Percentiles rank a stretch among this genome's conserved stretches.
Evolutionary conservation across 64 coral and sea anemone genomes (phyloP).

Genomic region (Catalaphyllia jardinei): DNA sequence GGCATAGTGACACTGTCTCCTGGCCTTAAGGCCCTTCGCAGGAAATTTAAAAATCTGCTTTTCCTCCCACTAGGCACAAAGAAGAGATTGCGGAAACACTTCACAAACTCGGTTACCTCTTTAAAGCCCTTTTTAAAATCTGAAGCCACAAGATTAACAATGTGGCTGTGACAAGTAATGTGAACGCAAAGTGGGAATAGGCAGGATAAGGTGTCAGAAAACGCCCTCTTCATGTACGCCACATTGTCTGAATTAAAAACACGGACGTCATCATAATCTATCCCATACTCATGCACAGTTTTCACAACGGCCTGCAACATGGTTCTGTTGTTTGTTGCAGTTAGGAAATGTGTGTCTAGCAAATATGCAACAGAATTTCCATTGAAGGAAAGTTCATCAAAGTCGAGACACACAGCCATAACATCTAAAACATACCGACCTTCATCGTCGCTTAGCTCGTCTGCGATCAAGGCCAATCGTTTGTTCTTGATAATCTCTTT

Average conservation of each 20-base stretch:
- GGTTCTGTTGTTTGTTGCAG: conserved; percentile 16
- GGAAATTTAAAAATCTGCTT: conserved; percentile 22
- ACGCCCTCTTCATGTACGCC: conserved; percentile 58
- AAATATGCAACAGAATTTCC: conserved; percentile 49
- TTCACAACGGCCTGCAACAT: conserved; percentile 41
- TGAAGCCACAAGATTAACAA: conserved; percentile 54
- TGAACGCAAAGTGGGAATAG: conserved; percentile 36
- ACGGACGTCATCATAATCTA: conserved; percentile 42
- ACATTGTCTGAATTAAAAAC: conserved; percentile 67
- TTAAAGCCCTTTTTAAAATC: conserved; percentile 63
- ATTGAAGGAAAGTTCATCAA: conserved; percentile 12
- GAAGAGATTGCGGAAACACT: conserved; percentile 59
- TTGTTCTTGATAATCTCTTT: background rate
- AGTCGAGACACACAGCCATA: background rate
- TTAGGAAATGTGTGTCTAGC: conserved; percentile 20
- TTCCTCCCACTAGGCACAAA: conserved; percentile 54
- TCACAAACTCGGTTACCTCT: conserved; percentile 31
- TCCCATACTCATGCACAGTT: conserved; percentile 36
- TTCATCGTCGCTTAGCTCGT: conserved; percentile 23
- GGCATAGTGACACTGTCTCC: conserved; percentile 7
- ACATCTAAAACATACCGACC: conserved; percentile 20
- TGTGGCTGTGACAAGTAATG: conserved; percentile 63
- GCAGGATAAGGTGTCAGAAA: conserved; percentile 20
- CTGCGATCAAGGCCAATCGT: conserved; percentile 25
- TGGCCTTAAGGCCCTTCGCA: background rate